Evolutionary conservation across 2,888 invertebrate species (phyloP), one percentile per base, ranked within the genome.

Genomic region (Flexamia atlantica): DNA sequence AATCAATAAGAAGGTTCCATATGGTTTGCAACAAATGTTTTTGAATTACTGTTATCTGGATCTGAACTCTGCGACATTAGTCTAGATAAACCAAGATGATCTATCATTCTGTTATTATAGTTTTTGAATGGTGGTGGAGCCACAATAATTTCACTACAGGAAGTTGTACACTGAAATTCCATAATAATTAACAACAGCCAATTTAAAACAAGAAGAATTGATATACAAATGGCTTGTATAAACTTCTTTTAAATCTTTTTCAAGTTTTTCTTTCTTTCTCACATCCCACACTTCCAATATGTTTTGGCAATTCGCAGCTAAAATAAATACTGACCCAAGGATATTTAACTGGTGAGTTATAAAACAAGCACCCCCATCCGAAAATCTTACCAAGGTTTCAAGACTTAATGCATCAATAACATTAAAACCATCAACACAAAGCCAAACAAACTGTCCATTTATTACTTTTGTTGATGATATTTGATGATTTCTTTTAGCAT

Each of bases 261-360:
- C 4, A 23, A 23, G 2, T n/a, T 68, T 68, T 17, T 32, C 23
- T 68, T 30, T 68, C 68, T 68, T 68, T 2, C 7, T 32, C 1
- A 68, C 28, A 32, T 68, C 68, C 68, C 68, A 68, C n/a, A 68
- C 32, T 30, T 68, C 68, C 28, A 68, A 32, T 32, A 68, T 68
- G 30, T 68, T 28, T 2, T 14, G 30, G 5, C 17, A 30, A 32
- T 68, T 32, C 1, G 30, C 32, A 7, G 68, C 23, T 68, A 68
- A 28, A 68, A 68, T 23, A 28, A 68, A 68, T 14, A 68, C 68
- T 30, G 68, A 14, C n/a, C 68, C 68, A 23, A 7, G 53, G 7
- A 53, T 23, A 53, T 23, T 23, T 1, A 53, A 23, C 53, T 53
- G 53, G 14, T 53, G 53, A 23, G 53, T 32, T 17, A 68, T 30